Conservation (phyloP, 2,888 invertebrate genomes). For the Thymelicus sylvestris region DNA sequence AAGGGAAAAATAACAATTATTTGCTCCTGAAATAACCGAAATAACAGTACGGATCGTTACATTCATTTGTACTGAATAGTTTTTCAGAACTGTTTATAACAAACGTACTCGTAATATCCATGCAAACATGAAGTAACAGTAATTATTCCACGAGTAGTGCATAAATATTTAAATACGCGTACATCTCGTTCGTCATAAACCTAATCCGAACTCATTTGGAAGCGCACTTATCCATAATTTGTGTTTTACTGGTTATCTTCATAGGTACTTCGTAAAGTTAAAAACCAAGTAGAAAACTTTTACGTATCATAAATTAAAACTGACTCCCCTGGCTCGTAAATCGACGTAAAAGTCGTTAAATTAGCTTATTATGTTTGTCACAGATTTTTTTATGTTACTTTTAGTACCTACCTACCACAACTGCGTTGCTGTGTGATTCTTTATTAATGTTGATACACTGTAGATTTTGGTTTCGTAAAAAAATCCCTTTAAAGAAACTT, state of each 20-base stretch:
- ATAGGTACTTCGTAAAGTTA: conserved; percentile 40
- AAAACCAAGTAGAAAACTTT: conserved; percentile 14
- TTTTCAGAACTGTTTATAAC: no score
- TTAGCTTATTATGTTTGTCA: no score
- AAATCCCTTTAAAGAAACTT: background rate
- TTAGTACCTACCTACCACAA: background rate
- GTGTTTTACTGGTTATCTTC: conserved; percentile 57
- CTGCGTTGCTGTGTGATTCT: background rate
- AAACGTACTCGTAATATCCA: background rate
- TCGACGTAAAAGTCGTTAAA: conserved; percentile 2
- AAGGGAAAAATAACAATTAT: no score
- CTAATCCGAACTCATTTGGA: conserved; percentile 61
- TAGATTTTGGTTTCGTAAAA: background rate
- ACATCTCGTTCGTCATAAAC: conserved; percentile 56
- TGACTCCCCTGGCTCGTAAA: background rate
- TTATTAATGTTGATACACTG: background rate
- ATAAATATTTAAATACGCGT: conserved; percentile 62
- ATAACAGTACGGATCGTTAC: no score
- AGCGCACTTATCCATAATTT: conserved; percentile 60
- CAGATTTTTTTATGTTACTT: background rate
- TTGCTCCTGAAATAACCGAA: no score
- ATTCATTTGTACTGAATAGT: no score
- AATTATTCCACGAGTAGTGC: conserved; percentile 43
- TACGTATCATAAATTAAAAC: conserved; percentile 34
- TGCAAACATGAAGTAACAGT: conserved; percentile 8